phyloP scores from a whole-genome alignment of 2,888 invertebrate genomes.

The Cryptocheilus praepositus region DNA sequence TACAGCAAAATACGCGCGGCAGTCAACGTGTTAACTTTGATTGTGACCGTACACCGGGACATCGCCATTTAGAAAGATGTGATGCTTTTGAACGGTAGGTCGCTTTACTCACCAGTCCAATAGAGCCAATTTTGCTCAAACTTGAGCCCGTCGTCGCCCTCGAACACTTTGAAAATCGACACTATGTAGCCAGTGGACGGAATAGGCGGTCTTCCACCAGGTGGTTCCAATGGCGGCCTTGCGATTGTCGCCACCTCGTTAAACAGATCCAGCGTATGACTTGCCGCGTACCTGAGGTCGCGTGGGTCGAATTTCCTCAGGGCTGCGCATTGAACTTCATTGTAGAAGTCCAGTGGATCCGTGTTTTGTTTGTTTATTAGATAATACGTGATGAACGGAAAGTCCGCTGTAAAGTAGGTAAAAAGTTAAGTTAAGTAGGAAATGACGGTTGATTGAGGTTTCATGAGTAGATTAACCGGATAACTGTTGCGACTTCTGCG shows the following conservation, averaged over 20 bases:
- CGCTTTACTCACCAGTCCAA: conserved; percentile 85
- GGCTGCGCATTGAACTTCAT: conserved; percentile 88
- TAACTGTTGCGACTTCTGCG: too few species aligned
- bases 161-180: conserved; percentile 95
- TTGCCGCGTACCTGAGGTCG: conserved; percentile 87
- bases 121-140: conserved; percentile 96
- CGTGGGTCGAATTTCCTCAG: conserved; percentile 91
- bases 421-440: too few species aligned
- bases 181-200: conserved; percentile 92
- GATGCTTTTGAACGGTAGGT: too few species aligned
- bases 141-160: conserved; percentile 94
- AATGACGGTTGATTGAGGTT: too few species aligned
- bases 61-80: too few species aligned
- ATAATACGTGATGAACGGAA: conserved; percentile 94
- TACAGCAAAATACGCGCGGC: too few species aligned
- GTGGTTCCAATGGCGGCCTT: conserved; percentile 88
- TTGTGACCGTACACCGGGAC: too few species aligned
- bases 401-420: conserved; percentile 81
- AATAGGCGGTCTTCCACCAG: conserved; percentile 86
- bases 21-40: too few species aligned
- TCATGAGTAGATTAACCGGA: too few species aligned
- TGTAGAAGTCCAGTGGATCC: conserved; percentile 90
- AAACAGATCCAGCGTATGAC: conserved; percentile 90
- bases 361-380: conserved; percentile 91
- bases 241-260: conserved; percentile 95